phyloP scores from a whole-genome alignment of 1,140 invertebrate species.

The Drosophila micromelanica region DNA sequence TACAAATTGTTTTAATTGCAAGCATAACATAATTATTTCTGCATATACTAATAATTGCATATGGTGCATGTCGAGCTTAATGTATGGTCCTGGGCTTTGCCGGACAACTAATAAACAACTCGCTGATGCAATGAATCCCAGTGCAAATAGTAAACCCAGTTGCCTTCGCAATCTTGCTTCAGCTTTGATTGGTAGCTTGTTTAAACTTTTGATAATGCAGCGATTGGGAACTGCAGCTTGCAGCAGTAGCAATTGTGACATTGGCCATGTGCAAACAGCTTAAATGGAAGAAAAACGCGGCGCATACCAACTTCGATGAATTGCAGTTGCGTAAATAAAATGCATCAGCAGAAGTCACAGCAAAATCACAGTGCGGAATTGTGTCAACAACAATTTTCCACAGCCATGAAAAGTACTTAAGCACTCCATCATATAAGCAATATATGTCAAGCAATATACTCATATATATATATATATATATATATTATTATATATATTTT shows the following conservation, averaged over 20 bases:
- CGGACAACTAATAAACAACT: constrained; percentile 40
- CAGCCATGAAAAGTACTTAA: constrained; percentile 39
- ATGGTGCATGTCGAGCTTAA: constrained; percentile 4
- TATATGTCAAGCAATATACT: constrained; percentile 12
- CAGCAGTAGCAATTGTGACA: constrained; percentile 29
- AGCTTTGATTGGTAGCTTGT: constrained; percentile 31
- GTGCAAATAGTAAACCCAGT: constrained; percentile 27
- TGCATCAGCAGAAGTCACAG: constrained; percentile 46
- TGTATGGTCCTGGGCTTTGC: constrained; percentile 1
- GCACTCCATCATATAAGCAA: constrained; percentile 17
- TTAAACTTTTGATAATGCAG: constrained; percentile 45
- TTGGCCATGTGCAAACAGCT: constrained; percentile 53
- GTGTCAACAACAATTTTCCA: constrained; percentile 66
- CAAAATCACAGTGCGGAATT: constrained; percentile 53
- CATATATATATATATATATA: constrained; percentile 4
- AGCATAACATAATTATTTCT: constrained; percentile 65
- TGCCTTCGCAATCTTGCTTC: not conserved
- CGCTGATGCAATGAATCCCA: constrained; percentile 61
- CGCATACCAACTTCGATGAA: constrained; percentile 59
- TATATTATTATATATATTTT: constrained; percentile 22
- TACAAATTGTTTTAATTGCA: constrained; percentile 65
- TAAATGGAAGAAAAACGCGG: constrained; percentile 40
- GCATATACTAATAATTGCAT: constrained; percentile 40
- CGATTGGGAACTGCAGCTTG: constrained; percentile 10
- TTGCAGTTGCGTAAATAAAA: constrained; percentile 70